A percentile compares a stretch with the other conserved stretches of the same genome.
phyloP scores from a whole-genome alignment of 2,888 invertebrate genomes.

The Lutraria lutraria region DNA sequence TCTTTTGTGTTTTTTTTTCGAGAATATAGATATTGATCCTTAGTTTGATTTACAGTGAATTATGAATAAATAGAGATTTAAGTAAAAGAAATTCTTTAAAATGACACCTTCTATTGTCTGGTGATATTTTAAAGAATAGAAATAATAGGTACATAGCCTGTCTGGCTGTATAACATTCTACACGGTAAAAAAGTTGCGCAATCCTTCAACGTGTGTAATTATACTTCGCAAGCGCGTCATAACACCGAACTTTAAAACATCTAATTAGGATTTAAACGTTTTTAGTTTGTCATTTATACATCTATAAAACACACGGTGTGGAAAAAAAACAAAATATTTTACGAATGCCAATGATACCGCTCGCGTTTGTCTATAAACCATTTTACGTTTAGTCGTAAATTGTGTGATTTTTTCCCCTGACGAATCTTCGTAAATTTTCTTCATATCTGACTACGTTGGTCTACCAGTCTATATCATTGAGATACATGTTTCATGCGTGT shows the following conservation, averaged over 20 bases:
- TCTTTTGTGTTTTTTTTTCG: neutral
- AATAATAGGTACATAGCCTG: neutral
- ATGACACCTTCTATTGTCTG: neutral
- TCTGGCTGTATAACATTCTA: neutral
- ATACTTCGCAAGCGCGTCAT: neutral
- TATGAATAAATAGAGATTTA: too few relatives aligned
- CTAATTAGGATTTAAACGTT: conserved; percentile 20
- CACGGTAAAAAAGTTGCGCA: neutral
- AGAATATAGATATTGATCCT: neutral
- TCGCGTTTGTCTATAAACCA: neutral
- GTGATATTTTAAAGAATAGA: neutral
- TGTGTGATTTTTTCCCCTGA: neutral
- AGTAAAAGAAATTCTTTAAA: too few relatives aligned
- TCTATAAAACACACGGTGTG: conserved; percentile 5
- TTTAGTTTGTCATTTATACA: conserved; percentile 10
- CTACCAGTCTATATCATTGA: neutral
- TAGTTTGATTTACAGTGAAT: neutral
- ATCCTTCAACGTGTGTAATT: neutral
- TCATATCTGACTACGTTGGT: conserved; percentile 1
- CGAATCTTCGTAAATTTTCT: conserved; percentile 4
- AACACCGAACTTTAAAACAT: neutral
- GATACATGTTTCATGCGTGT: conserved; percentile 17
- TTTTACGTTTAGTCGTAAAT: conserved; percentile 3
- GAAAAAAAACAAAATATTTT: conserved; percentile 27
- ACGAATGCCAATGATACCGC: conserved; percentile 4